These are phyloP conservation scores for Dynastes hyllus DNA, from an alignment of 2,888 invertebrate species.

Conservation along the genomic window DNA sequence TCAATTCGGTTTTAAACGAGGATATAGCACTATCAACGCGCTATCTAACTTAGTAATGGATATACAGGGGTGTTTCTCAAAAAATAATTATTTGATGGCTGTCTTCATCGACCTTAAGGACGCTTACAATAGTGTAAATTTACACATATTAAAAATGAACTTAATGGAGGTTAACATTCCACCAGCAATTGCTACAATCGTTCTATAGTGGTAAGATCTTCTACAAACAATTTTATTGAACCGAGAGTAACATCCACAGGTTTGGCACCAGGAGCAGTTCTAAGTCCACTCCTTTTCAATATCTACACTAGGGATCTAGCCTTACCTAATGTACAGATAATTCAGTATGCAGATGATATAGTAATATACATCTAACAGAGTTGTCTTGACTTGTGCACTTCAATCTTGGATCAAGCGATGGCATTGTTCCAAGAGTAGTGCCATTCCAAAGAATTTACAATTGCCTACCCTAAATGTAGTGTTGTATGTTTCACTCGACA, in stretches of 20 bases:
- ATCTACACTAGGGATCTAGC: not conserved
- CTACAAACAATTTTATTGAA: not conserved
- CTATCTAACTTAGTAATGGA: not conserved
- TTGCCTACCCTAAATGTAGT: no score
- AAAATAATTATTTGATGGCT: not conserved
- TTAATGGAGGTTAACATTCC: not conserved
- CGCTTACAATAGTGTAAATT: conserved; percentile 5
- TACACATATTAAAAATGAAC: not conserved
- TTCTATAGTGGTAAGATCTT: not conserved
- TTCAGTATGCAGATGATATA: conserved; percentile 15
- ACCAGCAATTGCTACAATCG: not conserved
- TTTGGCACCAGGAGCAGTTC: conserved; percentile 2
- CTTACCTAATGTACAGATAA: not conserved
- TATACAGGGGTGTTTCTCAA: not conserved
- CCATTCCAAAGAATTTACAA: not conserved
- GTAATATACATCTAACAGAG: not conserved
- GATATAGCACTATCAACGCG: not conserved
- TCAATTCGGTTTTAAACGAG: not conserved
- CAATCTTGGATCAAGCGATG: not conserved
- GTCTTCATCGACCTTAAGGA: not conserved
- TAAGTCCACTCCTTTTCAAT: conserved; percentile 2
- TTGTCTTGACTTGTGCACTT: not conserved
- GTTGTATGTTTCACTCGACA: not conserved
- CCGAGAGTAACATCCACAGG: not conserved
- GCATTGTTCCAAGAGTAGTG: not conserved